Conservation (phyloP, 92 coral and sea anemone species). For the Palythoa heliodiscus region DNA sequence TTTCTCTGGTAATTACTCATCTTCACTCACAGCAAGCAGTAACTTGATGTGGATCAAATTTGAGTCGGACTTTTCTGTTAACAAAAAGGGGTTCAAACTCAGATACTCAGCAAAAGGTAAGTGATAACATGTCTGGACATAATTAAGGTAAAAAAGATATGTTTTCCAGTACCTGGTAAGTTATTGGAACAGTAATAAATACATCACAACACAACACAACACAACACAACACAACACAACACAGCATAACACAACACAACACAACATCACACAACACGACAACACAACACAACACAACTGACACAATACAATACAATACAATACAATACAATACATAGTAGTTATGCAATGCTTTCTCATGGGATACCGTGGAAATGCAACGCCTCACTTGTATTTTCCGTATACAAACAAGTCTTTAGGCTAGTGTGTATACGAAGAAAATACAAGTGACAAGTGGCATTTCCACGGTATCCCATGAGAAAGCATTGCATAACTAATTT, state of each 20-base stretch:
- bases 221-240: neutral
- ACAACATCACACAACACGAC: neutral
- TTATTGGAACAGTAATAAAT: neutral
- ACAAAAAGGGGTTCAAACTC: conserved; percentile 64
- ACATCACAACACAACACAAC: neutral
- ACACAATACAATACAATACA: neutral
- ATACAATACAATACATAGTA: no score
- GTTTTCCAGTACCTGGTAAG: neutral
- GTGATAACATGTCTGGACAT: neutral
- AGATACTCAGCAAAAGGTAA: conserved; percentile 63
- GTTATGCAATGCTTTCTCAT: no score
- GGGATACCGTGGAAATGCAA: neutral
- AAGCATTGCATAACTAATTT: no score
- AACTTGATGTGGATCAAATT: conserved; percentile 82
- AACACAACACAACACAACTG: neutral
- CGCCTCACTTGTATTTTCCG: no score
- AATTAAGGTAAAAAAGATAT: neutral
- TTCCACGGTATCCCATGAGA: no score
- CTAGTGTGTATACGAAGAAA: no score
- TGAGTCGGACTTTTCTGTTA: conserved; percentile 47
- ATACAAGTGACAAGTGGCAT: no score
- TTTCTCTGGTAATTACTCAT: conserved; percentile 51
- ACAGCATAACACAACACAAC: neutral
- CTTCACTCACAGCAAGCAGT: conserved; percentile 54
- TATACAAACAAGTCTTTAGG: no score